Evolutionary conservation across 2,797 vertebrate species (phyloP), one percentile per base, ranked within the genome.

Genomic region (Semaprochilodus insignis): DNA sequence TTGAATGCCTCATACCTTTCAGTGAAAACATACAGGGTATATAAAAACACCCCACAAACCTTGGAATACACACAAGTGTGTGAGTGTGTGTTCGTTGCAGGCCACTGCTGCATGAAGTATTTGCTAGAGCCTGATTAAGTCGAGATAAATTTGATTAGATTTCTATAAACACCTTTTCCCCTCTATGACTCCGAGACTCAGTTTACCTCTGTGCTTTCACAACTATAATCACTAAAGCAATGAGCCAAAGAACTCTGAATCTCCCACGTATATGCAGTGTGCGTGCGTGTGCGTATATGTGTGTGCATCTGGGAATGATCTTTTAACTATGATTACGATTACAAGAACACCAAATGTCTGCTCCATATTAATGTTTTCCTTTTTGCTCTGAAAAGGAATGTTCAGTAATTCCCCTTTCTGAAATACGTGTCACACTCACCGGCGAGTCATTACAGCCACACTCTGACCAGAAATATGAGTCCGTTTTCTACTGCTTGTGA

Each of bases 81-180:
- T 77, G 57, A 59, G 59, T 81, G 25, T 51, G 3, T 81, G 82
- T 84, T 87, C 74, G 59, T 83, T 81, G 70, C 82, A 81, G 75
- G 77, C 80, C 65, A 81, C 60, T 79, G 80, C 73, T 83, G 85
- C 57, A 73, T 83, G 63, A 76, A 82, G 76, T 85, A 81, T 87
- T 82, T 81, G 72, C 83, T 77, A 77, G 81, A 78, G 78, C 81
- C 84, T 84, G 86, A 90, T 87, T 76, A 83, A 85, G 79, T 74
- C 79, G 80, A 90, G 85, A 78, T 88, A 74, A 79, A 78, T 87
- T 88, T 89, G 85, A 86, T 87, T 88, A 87, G 83, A 85, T 87
- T 87, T 80, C 55, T 78, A 82, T 87, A 82, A 85, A 82, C 69
- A 82, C 71, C 80, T 83, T 85, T 83, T 86, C 74, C 81, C 71